phyloP scores from a whole-genome alignment of 2,113 vertebrate species.

The Pyrgilauda ruficollis region DNA sequence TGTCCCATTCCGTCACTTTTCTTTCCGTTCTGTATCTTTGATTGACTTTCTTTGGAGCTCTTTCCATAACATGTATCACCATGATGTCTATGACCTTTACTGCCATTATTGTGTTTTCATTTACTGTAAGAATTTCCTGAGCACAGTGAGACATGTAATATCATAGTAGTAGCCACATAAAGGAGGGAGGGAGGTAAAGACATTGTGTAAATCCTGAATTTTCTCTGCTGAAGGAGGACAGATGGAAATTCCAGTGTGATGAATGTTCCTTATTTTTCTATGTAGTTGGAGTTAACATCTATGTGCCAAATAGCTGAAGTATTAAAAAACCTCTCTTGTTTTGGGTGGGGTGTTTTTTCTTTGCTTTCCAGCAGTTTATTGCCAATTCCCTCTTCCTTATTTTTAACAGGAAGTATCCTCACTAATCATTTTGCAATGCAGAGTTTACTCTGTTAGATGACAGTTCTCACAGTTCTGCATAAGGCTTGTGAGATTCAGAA shows the following conservation, averaged over 20 bases:
- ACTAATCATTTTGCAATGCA: background rate
- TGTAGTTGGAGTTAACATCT: background rate
- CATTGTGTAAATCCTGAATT: background rate
- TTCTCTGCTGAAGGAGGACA: background rate
- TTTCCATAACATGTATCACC: background rate
- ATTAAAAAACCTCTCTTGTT: background rate
- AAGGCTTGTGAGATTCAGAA: background rate
- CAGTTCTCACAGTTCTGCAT: background rate
- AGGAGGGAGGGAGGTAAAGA: background rate
- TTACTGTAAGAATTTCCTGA: background rate
- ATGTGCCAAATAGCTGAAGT: background rate
- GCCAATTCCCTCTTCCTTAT: background rate
- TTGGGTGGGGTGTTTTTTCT: background rate
- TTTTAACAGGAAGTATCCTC: background rate
- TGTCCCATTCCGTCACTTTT: background rate
- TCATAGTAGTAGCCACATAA: background rate
- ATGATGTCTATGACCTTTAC: background rate
- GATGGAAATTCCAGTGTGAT: background rate
- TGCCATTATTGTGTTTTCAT: background rate
- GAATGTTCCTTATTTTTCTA: background rate
- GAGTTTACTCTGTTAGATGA: background rate
- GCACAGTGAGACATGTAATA: background rate
- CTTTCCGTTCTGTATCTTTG: background rate
- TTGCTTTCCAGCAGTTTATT: background rate
- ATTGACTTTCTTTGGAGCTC: background rate